Base-by-base conservation (phyloP, 2,797 vertebrate species). In the Tauraco hartlaubi region DNA sequence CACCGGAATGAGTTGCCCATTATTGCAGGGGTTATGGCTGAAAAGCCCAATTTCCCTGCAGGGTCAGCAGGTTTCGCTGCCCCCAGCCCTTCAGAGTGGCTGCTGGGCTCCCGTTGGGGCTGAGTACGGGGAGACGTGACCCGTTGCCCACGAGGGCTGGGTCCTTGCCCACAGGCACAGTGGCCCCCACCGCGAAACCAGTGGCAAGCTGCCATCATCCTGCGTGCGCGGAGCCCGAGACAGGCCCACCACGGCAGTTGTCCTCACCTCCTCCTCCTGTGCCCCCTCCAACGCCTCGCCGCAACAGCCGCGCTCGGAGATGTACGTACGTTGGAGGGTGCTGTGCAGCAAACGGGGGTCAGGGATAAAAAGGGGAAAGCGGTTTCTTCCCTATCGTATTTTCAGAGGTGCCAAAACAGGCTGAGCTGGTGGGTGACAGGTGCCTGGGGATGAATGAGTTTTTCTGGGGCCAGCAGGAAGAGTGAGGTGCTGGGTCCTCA, bases 211-310 rank as follows among this genome's bases (percentile, higher is more conserved):
- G 19, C 31, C 12, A 0, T 19, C 4, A 0, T 52, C 52, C 81
- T 49, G 26, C 0, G 0, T 0, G 12, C 0, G 0, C 31, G n/a
- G 41, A 54, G 18, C 41, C 69, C 6, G 2, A 43, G 44, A 16
- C 1, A 3, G 73, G 58, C 14, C 31, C 4, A 2, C 33, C 37
- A 15, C 37, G 15, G 78, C 0, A 1, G 11, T 7, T 17, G 2
- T 46, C 49, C 49, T 25, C 11, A 9, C 17, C 48, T 41, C 31
- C 46, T 54, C 18, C 76, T 52, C 56, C 49, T 54, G 9, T 54
- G 59, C 13, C 23, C 46, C 9, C 13, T 61, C 22, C 74, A 21
- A 0, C 0, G 2, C 29, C n/a, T 49, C n/a, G 46, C 49, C 19
- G 67, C n/a, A 16, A 3, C 2, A 16, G 29, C 39, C 39, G 4